Evolutionary conservation across 2,888 invertebrate genomes (phyloP).

Genomic region (Gibbula magus): DNA sequence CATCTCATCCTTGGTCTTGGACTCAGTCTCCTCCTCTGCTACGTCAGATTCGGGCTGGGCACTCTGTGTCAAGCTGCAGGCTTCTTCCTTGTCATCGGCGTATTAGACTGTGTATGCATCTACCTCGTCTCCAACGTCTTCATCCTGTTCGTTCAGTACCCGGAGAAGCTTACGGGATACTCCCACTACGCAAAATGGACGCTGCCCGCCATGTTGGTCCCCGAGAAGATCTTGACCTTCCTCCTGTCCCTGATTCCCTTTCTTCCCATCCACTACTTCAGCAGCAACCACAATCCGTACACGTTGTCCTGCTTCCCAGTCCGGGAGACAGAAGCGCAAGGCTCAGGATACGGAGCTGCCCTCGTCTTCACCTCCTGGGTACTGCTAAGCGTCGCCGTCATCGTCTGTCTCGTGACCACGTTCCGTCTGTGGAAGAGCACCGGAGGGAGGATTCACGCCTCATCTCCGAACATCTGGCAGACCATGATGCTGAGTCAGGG

Average conservation of each 20-base stretch:
- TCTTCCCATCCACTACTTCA: conserved; percentile 51
- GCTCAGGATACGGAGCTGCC: conserved; percentile 53
- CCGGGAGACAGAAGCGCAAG: conserved; percentile 46
- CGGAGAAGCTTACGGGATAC: conserved; percentile 59
- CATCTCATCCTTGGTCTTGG: conserved; percentile 51
- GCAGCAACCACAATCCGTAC: conserved; percentile 35
- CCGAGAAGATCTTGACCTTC: conserved; percentile 53
- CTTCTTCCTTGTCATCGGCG: conserved; percentile 58
- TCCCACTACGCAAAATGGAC: conserved; percentile 49
- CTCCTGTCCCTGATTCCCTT: conserved; percentile 56
- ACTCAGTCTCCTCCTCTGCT: conserved; percentile 47
- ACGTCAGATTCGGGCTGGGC: conserved; percentile 31
- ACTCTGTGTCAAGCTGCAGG: conserved; percentile 49
- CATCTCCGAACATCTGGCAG: conserved; percentile 65
- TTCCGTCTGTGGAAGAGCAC: conserved; percentile 58
- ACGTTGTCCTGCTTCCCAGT: conserved; percentile 59
- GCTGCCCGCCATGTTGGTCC: conserved; percentile 49
- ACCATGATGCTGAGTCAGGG: conserved; percentile 55
- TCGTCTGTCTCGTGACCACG: conserved; percentile 50
- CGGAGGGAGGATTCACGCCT: conserved; percentile 61
- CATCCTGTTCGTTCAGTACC: conserved; percentile 60
- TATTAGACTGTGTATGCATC: conserved; percentile 55
- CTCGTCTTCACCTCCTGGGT: conserved; percentile 55
- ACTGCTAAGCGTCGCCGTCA: conserved; percentile 38
- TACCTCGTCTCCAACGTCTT: conserved; percentile 55